Percentiles rank a stretch among this genome's conserved stretches.
Conservation (phyloP, 2,797 vertebrate genomes). For the Galaxias olidus region DNA sequence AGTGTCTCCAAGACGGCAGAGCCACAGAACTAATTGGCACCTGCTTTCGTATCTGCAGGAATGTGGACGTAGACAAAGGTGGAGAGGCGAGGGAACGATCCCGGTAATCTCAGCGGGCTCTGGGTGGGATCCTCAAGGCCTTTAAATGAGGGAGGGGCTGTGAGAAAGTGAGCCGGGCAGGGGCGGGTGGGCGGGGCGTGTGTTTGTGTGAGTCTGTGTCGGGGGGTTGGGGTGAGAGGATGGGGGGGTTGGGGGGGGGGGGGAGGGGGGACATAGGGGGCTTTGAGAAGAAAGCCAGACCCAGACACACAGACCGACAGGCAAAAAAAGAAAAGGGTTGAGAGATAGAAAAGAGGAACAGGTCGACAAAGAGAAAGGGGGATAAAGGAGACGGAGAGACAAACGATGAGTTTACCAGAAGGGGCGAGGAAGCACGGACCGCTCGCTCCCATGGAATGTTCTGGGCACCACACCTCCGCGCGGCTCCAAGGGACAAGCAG, state of each 20-base stretch:
- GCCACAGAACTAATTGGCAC: slow-evolving; percentile 54
- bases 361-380: too few species aligned
- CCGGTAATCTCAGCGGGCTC: slow-evolving; percentile 66
- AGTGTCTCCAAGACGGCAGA: slow-evolving; percentile 53
- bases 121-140: slow-evolving; percentile 64
- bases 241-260: background rate
- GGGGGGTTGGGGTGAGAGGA: background rate
- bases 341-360: slow-evolving; percentile 9
- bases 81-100: slow-evolving; percentile 62
- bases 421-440: too few species aligned
- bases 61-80: slow-evolving; percentile 65
- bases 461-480: too few species aligned
- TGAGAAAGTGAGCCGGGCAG: background rate
- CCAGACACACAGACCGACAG: slow-evolving; percentile 19
- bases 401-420: too few species aligned
- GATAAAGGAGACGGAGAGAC: background rate
- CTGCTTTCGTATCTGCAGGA: slow-evolving; percentile 66
- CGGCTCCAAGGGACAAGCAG: too few species aligned
- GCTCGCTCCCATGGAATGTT: too few species aligned
- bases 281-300: slow-evolving; percentile 3
- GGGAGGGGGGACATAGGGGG: too few species aligned
- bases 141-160: slow-evolving; percentile 43
- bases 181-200: background rate
- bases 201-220: background rate
- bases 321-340: background rate